Evolutionary conservation across 2,113 vertebrate species (phyloP), one percentile per base, ranked within the genome.

Genomic region (Pholis gunnellus): DNA sequence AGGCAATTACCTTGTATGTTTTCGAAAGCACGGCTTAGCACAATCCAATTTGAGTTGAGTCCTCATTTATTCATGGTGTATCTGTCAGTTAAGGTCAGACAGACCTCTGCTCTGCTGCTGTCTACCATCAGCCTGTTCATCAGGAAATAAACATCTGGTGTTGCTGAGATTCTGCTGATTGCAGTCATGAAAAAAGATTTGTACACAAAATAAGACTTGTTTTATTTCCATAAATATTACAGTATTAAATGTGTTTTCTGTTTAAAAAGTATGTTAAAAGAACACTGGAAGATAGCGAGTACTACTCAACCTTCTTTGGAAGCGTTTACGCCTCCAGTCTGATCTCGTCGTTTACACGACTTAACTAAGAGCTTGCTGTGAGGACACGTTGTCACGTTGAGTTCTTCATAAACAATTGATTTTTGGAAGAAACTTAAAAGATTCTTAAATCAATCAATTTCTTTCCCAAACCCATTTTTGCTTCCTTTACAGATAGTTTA

Each of bases 81-180:
- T 72, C 40, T 60, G 74, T 70, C 83, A 56, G 46, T 75, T 69
- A 75, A 79, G 80, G 87, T 85, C 85, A 84, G 48, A 85, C 48
- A 79, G 75, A 70, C 64, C 48, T 75, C 70, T 69, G 34, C 29
- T 18, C 56, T 20, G 38, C 69, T 29, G 20, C 56, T 20, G 18
- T 86, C 77, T 31, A 71, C 75, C 57, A 67, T 82, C 42, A 78
- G 65, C 52, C 74, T 40, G 22, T 83, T 81, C 20, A 48, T 59
- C 36, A 54, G 57, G 27, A 38, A 52, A 66, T 77, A 64, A 78
- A 9, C 44, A 66, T 81, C 61, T 82, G 60, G 79, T 75, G 63
- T 65, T 77, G 78, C 5, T 72, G 59, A 27, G 60, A 31, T 67
- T 76, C 34, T 81, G 71, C 65, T 78, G 68, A 60, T 13, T 48